Conservation (phyloP, 2,113 vertebrate species). For the Pithys albifrons region DNA sequence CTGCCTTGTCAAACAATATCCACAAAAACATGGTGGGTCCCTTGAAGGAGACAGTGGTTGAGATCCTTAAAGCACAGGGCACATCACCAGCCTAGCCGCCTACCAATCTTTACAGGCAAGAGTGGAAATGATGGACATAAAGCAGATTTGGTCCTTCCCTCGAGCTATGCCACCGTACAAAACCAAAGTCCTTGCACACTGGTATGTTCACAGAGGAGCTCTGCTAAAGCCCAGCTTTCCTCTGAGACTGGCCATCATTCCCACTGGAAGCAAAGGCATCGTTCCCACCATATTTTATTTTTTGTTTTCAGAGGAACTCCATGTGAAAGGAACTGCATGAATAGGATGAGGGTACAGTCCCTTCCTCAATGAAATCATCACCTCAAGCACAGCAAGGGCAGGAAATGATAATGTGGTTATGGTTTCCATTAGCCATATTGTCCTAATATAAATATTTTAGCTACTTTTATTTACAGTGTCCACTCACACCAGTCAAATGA, state of each 20-base stretch:
- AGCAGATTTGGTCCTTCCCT: neutral
- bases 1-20: slow-evolving; percentile 34
- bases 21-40: neutral
- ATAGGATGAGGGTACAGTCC: neutral
- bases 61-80: neutral
- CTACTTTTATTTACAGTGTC: slow-evolving; percentile 32
- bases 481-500: neutral
- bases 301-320: neutral
- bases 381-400: slow-evolving; percentile 1
- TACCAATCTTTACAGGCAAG: neutral
- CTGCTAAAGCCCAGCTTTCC: neutral
- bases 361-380: neutral
- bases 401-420: slow-evolving; percentile 3
- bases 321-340: neutral
- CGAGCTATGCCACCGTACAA: rapidly evolving
- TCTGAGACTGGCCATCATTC: neutral
- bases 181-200: neutral
- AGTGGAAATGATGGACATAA: neutral
- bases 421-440: slow-evolving; percentile 3
- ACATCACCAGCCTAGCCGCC: neutral
- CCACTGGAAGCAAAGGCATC: neutral
- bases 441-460: slow-evolving; percentile 46
- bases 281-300: neutral
- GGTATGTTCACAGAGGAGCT: neutral
- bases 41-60: neutral